Evolutionary conservation across 2,888 invertebrate species (phyloP).

Genomic region (Lumbricus terrestris): DNA sequence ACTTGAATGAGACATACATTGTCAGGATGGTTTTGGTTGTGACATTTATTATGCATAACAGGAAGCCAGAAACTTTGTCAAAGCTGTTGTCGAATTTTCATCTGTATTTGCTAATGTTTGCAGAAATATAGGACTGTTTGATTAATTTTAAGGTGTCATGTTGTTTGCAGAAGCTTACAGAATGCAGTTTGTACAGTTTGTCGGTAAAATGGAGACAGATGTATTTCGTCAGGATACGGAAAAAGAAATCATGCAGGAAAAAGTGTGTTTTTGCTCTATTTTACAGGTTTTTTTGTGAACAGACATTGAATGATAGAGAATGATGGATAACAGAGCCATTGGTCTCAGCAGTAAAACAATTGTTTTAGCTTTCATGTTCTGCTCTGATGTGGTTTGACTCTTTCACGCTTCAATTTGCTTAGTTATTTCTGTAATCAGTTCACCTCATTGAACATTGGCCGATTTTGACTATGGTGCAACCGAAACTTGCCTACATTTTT

Average conservation of each 20-base stretch:
- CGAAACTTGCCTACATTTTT: background rate
- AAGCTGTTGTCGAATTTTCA: too few species aligned
- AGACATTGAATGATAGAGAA: background rate
- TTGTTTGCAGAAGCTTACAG: conserved; percentile 7
- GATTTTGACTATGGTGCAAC: too few species aligned
- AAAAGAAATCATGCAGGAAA: background rate
- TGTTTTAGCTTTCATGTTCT: background rate
- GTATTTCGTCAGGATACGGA: background rate
- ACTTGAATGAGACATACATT: background rate
- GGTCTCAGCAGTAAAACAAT: background rate
- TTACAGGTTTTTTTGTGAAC: background rate
- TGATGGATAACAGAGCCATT: background rate
- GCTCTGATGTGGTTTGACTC: background rate
- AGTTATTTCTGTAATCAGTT: background rate
- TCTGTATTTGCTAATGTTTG: background rate
- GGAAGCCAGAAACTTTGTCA: background rate
- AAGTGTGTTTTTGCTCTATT: background rate
- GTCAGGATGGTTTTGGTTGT: background rate
- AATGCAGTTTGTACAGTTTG: background rate
- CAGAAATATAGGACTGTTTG: background rate
- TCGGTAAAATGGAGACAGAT: background rate
- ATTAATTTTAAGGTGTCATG: background rate
- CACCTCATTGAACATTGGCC: background rate
- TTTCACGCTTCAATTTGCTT: background rate
- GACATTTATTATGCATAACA: background rate